Evolutionary conservation across 1,140 invertebrate species (phyloP), one percentile per base, ranked within the genome.

Genomic region (Tachypleus tridentatus): DNA sequence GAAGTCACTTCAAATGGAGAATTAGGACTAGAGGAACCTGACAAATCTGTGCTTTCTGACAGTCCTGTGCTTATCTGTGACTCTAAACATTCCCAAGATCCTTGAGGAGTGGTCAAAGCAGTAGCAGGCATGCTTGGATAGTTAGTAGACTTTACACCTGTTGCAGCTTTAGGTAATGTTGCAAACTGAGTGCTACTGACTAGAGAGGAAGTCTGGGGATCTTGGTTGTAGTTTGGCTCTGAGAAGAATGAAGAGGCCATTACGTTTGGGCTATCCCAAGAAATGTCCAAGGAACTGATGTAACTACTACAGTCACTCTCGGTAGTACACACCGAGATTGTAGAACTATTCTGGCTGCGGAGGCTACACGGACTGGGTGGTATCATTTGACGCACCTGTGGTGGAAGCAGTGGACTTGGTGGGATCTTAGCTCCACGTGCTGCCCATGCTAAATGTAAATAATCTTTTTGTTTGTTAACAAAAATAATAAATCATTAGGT

Each of bases 41-140:
- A 67, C 47, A 67, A 67, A 54, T 67, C 66, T 48, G 66, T 67
- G 50, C 66, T 67, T 59, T 67, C 66, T 3, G 66, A 67, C n/a
- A 67, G 60, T 51, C 66, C 66, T 29, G 66, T 67, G 5, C 66
- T 67, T 5, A 63, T 64, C 7, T 67, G 66, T 29, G 29, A 29
- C 51, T 68, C 67, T 4, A 68, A 51, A 49, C 67, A 63, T 57
- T 68, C 67, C 67, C 67, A 68, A 54, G 67, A 68, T 9, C 67
- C 67, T 60, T 68, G 62, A 4, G 66, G 66, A 49, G 58, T 60
- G 7, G 48, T 52, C 54, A 64, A 9, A 7, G 53, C n/a, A n/a
- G 53, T 54, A 8, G 53, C 7, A n/a, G 53, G 53, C n/a, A 54
- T 8, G 3, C 53, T 54, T 8, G 7, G 7, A n/a, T n/a, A 54